Percentiles rank a stretch among this genome's conserved stretches.
Evolutionary conservation across 37 sponge, comb jelly and placozoan genomes (phyloP).

Genomic region (Amphimedon queenslandica): DNA sequence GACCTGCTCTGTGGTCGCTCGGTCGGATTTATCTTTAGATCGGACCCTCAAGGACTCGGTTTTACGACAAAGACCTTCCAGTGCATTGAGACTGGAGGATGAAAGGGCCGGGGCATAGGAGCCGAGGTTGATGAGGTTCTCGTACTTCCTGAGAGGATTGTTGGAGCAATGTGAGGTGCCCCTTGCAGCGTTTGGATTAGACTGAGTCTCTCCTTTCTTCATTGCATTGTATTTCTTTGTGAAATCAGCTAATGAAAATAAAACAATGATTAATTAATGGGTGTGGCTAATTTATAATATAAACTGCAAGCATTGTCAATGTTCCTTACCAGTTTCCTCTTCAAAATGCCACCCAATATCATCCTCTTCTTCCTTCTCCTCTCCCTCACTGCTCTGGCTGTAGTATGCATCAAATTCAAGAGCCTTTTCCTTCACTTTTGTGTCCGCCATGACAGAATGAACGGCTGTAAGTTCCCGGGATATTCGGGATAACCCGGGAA

Average conservation of each 20-base stretch:
- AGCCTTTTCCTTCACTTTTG: too few relatives aligned
- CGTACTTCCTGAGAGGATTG: conserved; percentile 29
- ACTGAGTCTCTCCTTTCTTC: conserved; percentile 12
- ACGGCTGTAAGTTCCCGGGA: too few relatives aligned
- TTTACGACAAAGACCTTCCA: conserved; percentile 40
- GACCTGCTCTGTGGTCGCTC: conserved; percentile 91
- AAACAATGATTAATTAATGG: too few relatives aligned
- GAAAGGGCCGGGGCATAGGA: conserved; percentile 41
- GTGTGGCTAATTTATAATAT: too few relatives aligned
- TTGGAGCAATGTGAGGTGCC: background rate
- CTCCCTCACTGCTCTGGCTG: too few relatives aligned
- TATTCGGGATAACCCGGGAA: too few relatives aligned
- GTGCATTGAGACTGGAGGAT: conserved; percentile 11
- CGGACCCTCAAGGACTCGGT: conserved; percentile 28
- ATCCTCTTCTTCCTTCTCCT: conserved; percentile 25
- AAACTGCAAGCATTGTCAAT: too few relatives aligned
- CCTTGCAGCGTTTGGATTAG: conserved; percentile 4
- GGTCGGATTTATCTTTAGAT: conserved; percentile 79
- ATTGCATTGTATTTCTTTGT: conserved; percentile 82
- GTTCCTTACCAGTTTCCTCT: conserved; percentile 15
- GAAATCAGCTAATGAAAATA: conserved; percentile 33
- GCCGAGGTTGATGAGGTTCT: conserved; percentile 73
- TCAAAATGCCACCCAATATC: conserved; percentile 35
- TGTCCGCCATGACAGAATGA: too few relatives aligned
- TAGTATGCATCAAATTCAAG: too few relatives aligned